These are phyloP conservation scores for Lethenteron camtschaticum DNA, from an alignment of 2,113 vertebrate genomes.

Conservation along the genomic window DNA sequence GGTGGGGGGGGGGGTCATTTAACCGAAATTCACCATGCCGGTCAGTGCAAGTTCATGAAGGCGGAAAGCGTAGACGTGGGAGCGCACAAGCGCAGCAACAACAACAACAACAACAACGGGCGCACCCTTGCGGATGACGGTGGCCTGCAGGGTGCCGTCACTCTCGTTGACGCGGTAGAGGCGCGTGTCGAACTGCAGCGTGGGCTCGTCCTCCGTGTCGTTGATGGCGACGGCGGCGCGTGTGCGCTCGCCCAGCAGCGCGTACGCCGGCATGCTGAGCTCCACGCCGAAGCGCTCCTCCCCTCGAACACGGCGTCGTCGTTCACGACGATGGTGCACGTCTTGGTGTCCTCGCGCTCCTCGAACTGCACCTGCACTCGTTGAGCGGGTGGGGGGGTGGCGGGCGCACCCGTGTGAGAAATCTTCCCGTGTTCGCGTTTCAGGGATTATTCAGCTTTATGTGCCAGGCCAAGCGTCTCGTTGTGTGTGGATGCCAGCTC, in stretches of 20 bases:
- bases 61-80: too few species aligned
- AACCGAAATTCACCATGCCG: too few species aligned
- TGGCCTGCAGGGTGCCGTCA: constrained; percentile 32
- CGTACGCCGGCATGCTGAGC: constrained; percentile 76
- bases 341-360: constrained; percentile 67
- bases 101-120: not conserved
- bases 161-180: constrained; percentile 56
- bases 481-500: too few species aligned
- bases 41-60: too few species aligned
- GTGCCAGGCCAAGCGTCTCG: too few species aligned
- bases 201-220: constrained; percentile 67
- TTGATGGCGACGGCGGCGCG: constrained; percentile 37
- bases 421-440: not conserved
- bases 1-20: too few species aligned
- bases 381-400: not conserved
- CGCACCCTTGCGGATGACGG: constrained; percentile 64
- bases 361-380: constrained; percentile 72
- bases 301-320: constrained; percentile 59
- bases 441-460: too few species aligned
- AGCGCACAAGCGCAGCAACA: too few species aligned
- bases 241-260: constrained; percentile 48
- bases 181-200: constrained; percentile 61
- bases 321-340: constrained; percentile 55
- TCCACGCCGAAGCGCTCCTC: constrained; percentile 54
- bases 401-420: not conserved